These are phyloP conservation scores for Paramacrobiotus metropolitanus DNA, from an alignment of 1,140 invertebrate species.

Conservation along the genomic window DNA sequence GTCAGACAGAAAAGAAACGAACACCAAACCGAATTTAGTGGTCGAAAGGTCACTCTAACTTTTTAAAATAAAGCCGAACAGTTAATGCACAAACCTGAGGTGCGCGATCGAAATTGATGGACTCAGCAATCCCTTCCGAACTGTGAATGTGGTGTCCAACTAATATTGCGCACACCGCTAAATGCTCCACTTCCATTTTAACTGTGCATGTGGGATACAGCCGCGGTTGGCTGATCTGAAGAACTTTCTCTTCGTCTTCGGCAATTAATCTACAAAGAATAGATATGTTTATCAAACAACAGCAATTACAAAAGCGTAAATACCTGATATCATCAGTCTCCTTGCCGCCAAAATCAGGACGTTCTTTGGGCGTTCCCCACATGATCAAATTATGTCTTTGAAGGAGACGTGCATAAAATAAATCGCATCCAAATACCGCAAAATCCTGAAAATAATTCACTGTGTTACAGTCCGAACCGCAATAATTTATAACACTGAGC, in stretches of 20 bases:
- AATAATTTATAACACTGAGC: too few species aligned
- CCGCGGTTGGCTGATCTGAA: conserved; percentile 52
- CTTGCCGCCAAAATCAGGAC: conserved; percentile 83
- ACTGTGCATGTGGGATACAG: conserved; percentile 65
- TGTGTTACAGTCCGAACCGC: too few species aligned
- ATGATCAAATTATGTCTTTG: conserved; percentile 71
- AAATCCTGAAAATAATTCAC: too few species aligned
- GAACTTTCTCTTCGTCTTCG: conserved; percentile 14
- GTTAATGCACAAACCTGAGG: background rate
- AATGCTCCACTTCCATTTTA: conserved; percentile 63
- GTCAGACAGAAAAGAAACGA: background rate
- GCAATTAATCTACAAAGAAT: conserved; percentile 19
- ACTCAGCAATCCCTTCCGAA: background rate
- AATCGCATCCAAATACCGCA: conserved; percentile 65
- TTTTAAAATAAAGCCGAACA: background rate
- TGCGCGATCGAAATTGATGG: background rate
- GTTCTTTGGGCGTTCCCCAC: conserved; percentile 71
- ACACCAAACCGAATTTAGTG: conserved; percentile 14
- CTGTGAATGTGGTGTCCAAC: background rate
- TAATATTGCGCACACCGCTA: conserved; percentile 72
- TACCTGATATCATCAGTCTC: conserved; percentile 80
- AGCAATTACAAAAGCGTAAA: conserved; percentile 29
- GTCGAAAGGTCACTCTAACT: background rate
- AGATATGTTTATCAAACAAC: background rate
- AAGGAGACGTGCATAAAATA: conserved; percentile 75